Evolutionary conservation across 2,888 invertebrate species (phyloP), one percentile per base, ranked within the genome.

Genomic region (Gerosis bhagava): DNA sequence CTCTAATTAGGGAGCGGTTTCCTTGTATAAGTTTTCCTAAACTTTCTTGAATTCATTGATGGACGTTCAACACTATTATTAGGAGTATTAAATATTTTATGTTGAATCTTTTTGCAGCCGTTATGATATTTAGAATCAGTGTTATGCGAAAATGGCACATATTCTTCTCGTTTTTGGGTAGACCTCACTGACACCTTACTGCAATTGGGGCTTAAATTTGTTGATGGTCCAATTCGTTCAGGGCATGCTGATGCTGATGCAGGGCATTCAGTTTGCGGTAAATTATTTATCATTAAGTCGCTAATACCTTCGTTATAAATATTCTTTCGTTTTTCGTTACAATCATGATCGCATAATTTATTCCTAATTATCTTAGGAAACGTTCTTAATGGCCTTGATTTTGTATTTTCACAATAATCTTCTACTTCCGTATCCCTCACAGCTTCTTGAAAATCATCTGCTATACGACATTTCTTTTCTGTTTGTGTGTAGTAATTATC

Each of bases 291-390:
- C 15, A 66, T 50, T 0, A 24, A 21, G 39, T 81, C 74, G 50
- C 70, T 71, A 12, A 81, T 81, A 10, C 81, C 82, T 56, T 83
- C 82, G 39, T 82, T 81, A 52, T 81, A 82, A 22, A 80, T 47
- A 11, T 63, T 67, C 50, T 62, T 76, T 35, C 71, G 65, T 28
- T 8, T 37, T 17, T 35, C 25, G 11, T 41, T 32, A 13, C 4
- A 1, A 4, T 1, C 2, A 28, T 10, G 1, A 3, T 24, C 22
- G 8, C 8, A 19, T 7, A 12, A n/a, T 16, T 12, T 40, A 26
- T 34, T 47, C 40, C 39, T 40, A 0, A 37, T 11, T 31, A 41
- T 15, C 24, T 49, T 54, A 5, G 53, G 42, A 12, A 45, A 41
- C 6, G 50, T 29, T 35, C 45, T 46, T 5, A 49, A 5, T 1